Base-by-base conservation (phyloP, 2,113 vertebrate species). In the Peromyscus californicus region DNA sequence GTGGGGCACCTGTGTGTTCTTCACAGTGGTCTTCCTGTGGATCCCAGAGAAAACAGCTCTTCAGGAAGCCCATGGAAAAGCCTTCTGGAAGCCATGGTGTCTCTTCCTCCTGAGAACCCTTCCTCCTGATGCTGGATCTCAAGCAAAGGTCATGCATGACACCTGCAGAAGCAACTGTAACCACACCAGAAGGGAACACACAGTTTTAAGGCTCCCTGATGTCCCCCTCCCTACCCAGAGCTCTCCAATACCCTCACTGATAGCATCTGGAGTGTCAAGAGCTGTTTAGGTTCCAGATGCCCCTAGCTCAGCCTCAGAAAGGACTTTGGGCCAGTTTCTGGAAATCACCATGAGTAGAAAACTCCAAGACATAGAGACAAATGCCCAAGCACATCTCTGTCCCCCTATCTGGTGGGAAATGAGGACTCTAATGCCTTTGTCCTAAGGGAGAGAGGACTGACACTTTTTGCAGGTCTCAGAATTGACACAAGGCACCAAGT, bases 211-310 rank as follows among this genome's bases (percentile, higher is more conserved):
- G 39, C 61, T 45, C 16, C 61, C 39, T 33, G 26, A 12, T 2
- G 8, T 0, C 22, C 19, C 5, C 2, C 5, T 17, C 7, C 29
- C 39, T 10, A 1, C 75, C 19, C 36, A 72, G 54, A 54, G 9
- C 82, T 63, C 5, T 67, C 26, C 3, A 48, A 70, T 31, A 29
- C 6, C 26, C 31, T 54, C 36, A 17, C 24, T 31, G 39, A 72
- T 67, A 90, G 54, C 26, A 63, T 29, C 8, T 17, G 19, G 63
- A n/a, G 6, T n/a, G 3, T 67, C 31, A 70, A 76, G 13, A 92
- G 19, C 45, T 24, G 51, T 45, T 83, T 45, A 78, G n/a, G 39
- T 42, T 67, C 51, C 24, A 7, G 45, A 36, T 36, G 19, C 10
- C 5, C 8, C 65, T 11, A 69, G 31, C 19, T 54, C 48, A 86